Evolutionary conservation across 1,140 invertebrate species (phyloP), one percentile per base, ranked within the genome.

Genomic region (Drosophila ananassae): DNA sequence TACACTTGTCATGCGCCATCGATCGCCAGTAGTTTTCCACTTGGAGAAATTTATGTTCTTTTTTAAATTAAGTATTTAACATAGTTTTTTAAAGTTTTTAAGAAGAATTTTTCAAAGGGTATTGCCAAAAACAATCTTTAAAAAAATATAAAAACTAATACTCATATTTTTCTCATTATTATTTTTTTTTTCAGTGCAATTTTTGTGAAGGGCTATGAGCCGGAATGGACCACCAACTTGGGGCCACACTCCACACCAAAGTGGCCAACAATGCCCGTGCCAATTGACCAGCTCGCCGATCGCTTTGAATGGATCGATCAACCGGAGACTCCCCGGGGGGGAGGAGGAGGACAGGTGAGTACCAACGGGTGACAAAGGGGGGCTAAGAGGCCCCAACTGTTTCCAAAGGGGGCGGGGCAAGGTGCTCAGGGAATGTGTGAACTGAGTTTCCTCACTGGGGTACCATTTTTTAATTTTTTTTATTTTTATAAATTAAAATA

Each of bases 1-100:
- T 61, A 79, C 76, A 79, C 80, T 84, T 77, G 80, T 80, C 73
- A 79, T 74, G 64, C 55, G 50, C 56, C 69, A 54, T 41, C 32
- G 48, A 30, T 59, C 12, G 53, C 24, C 32, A 41, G 32, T 8
- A 30, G 10, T 21, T 25, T 4, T 50, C 61, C 62, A 66, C 62
- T 44, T 44, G 41, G 17, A 44, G 17, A 8, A 44, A 2, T 17
- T 44, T 0, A 39, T 7, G 8, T 44, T 2, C 13, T 34, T 53
- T 8, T 32, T 32, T 8, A 10, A 32, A 32, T 10, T 2, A 32
- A 0, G n/a, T n/a, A n/a, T n/a, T n/a, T n/a, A n/a, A 28, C 1
- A 32, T 32, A 32, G 7, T 10, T 32, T 32, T 32, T 32, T 2
- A 9, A 6, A 7, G 25, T 28, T 32, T 28, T 28, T 2, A 6